Evolutionary conservation across 2,888 invertebrate species (phyloP).

Genomic region (Acleris literana): DNA sequence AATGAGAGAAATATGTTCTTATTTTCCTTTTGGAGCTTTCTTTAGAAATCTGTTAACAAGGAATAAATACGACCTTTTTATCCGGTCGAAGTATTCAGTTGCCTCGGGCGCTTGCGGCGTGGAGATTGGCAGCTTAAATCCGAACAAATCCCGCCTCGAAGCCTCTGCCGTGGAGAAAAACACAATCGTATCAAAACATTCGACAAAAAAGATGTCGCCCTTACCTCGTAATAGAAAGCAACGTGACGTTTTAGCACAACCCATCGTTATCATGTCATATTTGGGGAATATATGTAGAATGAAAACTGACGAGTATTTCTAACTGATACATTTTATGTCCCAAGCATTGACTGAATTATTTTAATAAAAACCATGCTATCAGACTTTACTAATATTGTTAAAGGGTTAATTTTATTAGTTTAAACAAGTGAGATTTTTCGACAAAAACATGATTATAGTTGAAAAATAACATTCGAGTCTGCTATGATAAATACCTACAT

Average conservation of each 20-base stretch:
- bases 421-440: neutral
- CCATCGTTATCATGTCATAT: slow-evolving; percentile 32
- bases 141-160: slow-evolving; percentile 68
- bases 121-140: slow-evolving; percentile 76
- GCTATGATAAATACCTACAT: no score
- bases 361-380: neutral
- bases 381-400: neutral
- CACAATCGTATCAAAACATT: slow-evolving; percentile 65
- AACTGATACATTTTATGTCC: neutral
- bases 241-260: slow-evolving; percentile 33
- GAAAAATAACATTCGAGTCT: no score
- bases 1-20: slow-evolving; percentile 47
- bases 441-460: no score
- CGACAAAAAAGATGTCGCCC: slow-evolving; percentile 47
- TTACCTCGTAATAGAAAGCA: slow-evolving; percentile 36
- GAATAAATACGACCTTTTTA: slow-evolving; percentile 67
- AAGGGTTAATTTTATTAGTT: neutral
- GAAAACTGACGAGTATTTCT: slow-evolving; percentile 9
- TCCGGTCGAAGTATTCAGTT: slow-evolving; percentile 66
- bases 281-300: slow-evolving; percentile 26
- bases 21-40: slow-evolving; percentile 48
- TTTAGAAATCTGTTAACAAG: slow-evolving; percentile 70
- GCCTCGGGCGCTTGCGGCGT: slow-evolving; percentile 63
- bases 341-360: slow-evolving; percentile 3
- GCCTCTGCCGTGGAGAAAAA: slow-evolving; percentile 56